Conservation (phyloP, 2,888 invertebrate genomes). For the Heliconius aoede region DNA sequence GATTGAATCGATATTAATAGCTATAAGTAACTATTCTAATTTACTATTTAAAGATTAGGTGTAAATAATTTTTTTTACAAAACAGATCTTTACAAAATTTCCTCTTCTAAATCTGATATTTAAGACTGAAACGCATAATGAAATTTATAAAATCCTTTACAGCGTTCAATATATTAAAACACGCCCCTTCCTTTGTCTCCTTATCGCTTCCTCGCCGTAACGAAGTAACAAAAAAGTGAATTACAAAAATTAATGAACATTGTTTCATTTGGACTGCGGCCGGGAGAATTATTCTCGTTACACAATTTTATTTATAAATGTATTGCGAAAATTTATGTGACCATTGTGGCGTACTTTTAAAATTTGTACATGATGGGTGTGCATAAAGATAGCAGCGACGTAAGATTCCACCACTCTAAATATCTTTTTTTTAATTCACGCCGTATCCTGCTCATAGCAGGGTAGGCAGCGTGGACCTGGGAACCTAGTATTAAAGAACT, state of each 20-base stretch:
- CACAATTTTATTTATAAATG: constrained; percentile 11
- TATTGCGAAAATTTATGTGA: neutral
- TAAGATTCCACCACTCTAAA: neutral
- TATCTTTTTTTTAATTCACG: neutral
- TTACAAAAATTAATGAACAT: constrained; percentile 21
- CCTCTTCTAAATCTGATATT: neutral
- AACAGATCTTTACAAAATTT: neutral
- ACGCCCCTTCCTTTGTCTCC: constrained; percentile 16
- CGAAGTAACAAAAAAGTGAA: constrained; percentile 19
- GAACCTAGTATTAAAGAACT: too few species aligned
- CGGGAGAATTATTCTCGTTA: neutral
- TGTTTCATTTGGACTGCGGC: constrained; percentile 16
- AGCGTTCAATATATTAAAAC: constrained; percentile 11
- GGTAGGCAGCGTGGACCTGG: too few species aligned
- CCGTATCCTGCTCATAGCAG: too few species aligned
- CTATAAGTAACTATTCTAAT: too few species aligned
- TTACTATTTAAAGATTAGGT: neutral
- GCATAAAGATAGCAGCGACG: neutral
- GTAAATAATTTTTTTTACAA: neutral
- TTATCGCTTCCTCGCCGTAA: constrained; percentile 18
- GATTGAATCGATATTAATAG: too few species aligned
- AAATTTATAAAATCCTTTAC: constrained; percentile 24
- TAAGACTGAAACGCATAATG: constrained; percentile 9
- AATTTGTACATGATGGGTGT: neutral
- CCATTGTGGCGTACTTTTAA: neutral